Conservation (phyloP, 2,797 vertebrate species). For the Bradypus variegatus region DNA sequence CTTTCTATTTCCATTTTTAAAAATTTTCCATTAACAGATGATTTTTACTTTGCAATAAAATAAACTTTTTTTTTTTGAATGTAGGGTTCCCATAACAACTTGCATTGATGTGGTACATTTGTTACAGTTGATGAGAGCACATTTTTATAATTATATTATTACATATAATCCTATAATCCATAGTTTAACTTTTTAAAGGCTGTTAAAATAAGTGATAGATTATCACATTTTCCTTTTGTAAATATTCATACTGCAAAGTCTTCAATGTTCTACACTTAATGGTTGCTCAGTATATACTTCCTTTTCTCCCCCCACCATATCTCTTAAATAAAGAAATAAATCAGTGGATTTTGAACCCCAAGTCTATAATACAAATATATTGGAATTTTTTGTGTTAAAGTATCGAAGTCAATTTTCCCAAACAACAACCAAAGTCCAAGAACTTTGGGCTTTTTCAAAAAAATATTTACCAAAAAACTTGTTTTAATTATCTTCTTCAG, state of each 20-base stretch:
- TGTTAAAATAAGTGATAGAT: background rate
- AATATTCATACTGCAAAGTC: background rate
- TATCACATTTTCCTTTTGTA: background rate
- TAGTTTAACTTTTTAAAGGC: background rate
- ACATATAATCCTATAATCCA: too few species aligned
- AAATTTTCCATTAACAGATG: background rate
- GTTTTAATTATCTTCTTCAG: background rate
- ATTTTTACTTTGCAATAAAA: background rate
- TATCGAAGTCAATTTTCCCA: background rate
- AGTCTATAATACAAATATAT: background rate
- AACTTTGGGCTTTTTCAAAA: background rate
- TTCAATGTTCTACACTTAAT: background rate
- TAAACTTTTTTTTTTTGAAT: background rate
- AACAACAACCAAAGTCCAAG: background rate
- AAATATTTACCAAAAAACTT: background rate
- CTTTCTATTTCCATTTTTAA: background rate
- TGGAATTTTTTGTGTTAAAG: conserved; percentile 1
- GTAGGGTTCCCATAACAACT: too few species aligned
- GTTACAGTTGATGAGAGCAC: too few species aligned
- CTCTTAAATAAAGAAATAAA: conserved; percentile 19
- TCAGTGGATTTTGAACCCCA: background rate
- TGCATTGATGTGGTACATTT: too few species aligned
- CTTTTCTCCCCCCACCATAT: background rate
- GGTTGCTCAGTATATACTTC: background rate
- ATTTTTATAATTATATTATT: too few species aligned